These are phyloP conservation scores for Hirtodrosophila confusa DNA, from an alignment of 2,888 invertebrate genomes.

Conservation along the genomic window DNA sequence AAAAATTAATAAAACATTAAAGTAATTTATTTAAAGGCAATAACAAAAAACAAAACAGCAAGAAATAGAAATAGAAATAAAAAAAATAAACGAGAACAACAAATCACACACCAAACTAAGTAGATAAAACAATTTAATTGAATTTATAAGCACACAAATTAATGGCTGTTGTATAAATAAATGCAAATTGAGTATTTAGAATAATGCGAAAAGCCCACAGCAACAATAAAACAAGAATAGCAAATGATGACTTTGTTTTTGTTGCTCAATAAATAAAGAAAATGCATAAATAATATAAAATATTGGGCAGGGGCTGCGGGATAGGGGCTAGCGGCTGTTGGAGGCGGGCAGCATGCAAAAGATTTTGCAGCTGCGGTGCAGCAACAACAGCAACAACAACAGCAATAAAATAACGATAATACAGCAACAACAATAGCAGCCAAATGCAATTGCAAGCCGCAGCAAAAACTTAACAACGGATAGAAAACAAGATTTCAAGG, in stretches of 20 bases:
- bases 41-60: slow-evolving; percentile 24
- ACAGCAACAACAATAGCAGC: slow-evolving; percentile 29
- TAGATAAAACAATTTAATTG: slow-evolving; percentile 72
- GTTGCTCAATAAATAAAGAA: slow-evolving; percentile 68
- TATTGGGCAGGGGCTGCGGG: slow-evolving; percentile 55
- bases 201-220: slow-evolving; percentile 57
- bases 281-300: slow-evolving; percentile 75
- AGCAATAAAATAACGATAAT: slow-evolving; percentile 20
- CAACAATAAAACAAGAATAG: slow-evolving; percentile 26
- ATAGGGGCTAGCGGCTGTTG: background rate
- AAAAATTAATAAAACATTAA: slow-evolving; percentile 76
- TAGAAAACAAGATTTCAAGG: slow-evolving; percentile 80
- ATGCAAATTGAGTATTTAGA: slow-evolving; percentile 76
- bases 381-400: slow-evolving; percentile 31
- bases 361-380: slow-evolving; percentile 71
- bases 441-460: slow-evolving; percentile 55
- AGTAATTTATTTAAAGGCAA: slow-evolving; percentile 48
- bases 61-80: slow-evolving; percentile 15
- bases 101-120: slow-evolving; percentile 55
- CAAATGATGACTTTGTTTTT: slow-evolving; percentile 63
- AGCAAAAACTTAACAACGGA: slow-evolving; percentile 72
- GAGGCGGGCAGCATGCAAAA: slow-evolving; percentile 64
- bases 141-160: slow-evolving; percentile 74
- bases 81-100: slow-evolving; percentile 41
- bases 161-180: slow-evolving; percentile 67